Evolutionary conservation across 2,113 vertebrate genomes (phyloP).

Genomic region (Perccottus glenii): DNA sequence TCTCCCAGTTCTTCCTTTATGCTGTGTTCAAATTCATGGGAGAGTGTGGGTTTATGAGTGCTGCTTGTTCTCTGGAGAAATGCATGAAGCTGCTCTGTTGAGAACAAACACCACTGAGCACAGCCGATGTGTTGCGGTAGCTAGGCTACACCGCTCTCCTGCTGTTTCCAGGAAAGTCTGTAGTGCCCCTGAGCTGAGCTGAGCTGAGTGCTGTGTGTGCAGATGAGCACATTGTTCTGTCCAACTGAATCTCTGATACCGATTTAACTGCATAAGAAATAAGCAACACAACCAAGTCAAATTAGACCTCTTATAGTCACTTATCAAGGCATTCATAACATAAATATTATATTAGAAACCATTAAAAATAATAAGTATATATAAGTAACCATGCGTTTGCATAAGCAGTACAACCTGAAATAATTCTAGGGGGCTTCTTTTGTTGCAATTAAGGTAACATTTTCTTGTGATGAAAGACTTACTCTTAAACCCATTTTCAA

Average conservation of each 20-base stretch:
- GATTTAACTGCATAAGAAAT: constrained; percentile 15
- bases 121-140: constrained; percentile 63
- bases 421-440: too few relatives aligned
- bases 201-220: constrained; percentile 43
- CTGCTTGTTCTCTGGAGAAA: constrained; percentile 51
- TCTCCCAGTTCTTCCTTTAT: constrained; percentile 8
- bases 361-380: too few relatives aligned
- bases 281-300: not conserved
- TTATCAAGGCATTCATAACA: too few relatives aligned
- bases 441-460: too few relatives aligned
- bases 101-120: constrained; percentile 59
- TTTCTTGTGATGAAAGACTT: too few relatives aligned
- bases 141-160: constrained; percentile 67
- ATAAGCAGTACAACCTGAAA: too few relatives aligned
- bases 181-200: constrained; percentile 46
- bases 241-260: constrained; percentile 30
- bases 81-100: constrained; percentile 52
- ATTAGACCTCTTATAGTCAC: not conserved
- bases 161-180: constrained; percentile 69
- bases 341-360: too few relatives aligned
- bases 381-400: too few relatives aligned
- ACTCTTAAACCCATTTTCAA: constrained; percentile 9
- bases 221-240: constrained; percentile 27
- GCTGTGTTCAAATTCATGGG: constrained; percentile 35
- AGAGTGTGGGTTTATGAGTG: constrained; percentile 51